These are phyloP conservation scores for Amphiura filiformis DNA, from an alignment of 35 echinoderm and acorn worm genomes.

Conservation along the genomic window DNA sequence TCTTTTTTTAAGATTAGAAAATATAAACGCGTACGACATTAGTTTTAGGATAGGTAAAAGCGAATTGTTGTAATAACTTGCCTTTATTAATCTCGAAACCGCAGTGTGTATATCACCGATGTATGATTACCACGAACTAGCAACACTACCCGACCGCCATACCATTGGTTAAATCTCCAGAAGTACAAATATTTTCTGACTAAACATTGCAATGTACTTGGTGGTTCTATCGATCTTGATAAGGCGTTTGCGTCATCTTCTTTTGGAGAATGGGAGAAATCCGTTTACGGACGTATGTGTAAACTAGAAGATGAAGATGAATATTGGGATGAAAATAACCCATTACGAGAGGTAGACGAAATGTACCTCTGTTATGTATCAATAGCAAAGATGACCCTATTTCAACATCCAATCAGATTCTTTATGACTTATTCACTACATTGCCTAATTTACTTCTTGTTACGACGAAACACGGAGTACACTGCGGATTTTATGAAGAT, in stretches of 20 bases:
- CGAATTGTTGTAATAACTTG: no score
- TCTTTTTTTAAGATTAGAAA: no score
- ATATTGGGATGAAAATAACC: slow-evolving; percentile 90
- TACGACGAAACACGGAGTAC: slow-evolving; percentile 65
- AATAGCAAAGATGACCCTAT: slow-evolving; percentile 89
- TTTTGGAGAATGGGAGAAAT: slow-evolving; percentile 43
- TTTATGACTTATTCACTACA: slow-evolving; percentile 80
- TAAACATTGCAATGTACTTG: slow-evolving; percentile 40
- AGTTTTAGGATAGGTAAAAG: no score
- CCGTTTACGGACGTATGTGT: slow-evolving; percentile 15
- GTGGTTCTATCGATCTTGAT: slow-evolving; percentile 54
- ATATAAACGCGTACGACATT: no score
- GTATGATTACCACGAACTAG: slow-evolving; percentile 59
- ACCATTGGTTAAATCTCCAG: slow-evolving; percentile 77
- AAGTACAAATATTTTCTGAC: slow-evolving; percentile 54
- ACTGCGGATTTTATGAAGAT: slow-evolving; percentile 55
- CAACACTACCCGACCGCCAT: neutral
- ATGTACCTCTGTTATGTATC: slow-evolving; percentile 88
- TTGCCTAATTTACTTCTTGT: slow-evolving; percentile 77
- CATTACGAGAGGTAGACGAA: slow-evolving; percentile 86
- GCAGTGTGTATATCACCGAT: slow-evolving; percentile 84
- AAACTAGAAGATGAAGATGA: slow-evolving; percentile 50
- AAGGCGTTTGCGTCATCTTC: slow-evolving; percentile 47
- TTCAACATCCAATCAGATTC: slow-evolving; percentile 41
- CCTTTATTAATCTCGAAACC: no score